Percentiles rank a stretch among this genome's conserved stretches.
These are phyloP conservation scores for Enchytraeus crypticus DNA, from an alignment of 2,888 invertebrate species.

Conservation along the genomic window DNA sequence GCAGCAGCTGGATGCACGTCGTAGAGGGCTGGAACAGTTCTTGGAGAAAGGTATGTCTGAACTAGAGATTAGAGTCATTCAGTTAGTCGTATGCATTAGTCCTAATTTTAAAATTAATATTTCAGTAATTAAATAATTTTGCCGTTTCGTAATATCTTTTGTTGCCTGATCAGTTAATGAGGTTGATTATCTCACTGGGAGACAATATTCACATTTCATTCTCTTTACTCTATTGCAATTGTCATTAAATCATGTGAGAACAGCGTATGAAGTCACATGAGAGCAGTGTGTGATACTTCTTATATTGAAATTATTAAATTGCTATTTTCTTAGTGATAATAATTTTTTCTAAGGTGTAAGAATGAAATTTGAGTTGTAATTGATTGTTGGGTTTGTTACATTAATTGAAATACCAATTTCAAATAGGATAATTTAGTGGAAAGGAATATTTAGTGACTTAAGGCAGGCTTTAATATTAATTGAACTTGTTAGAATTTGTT, in stretches of 20 bases:
- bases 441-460: no score
- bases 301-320: no score
- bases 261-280: background rate
- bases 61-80: no score
- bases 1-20: conserved; percentile 86
- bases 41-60: conserved; percentile 65
- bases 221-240: background rate
- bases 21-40: conserved; percentile 91
- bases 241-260: background rate
- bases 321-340: background rate
- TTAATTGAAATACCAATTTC: no score
- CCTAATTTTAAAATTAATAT: no score
- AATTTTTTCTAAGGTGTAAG: background rate
- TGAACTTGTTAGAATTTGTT: no score
- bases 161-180: background rate
- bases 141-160: background rate
- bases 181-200: background rate
- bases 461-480: no score
- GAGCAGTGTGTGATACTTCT: background rate
- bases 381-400: no score
- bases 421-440: no score
- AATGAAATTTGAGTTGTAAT: no score
- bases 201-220: background rate
- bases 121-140: no score
- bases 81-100: no score